Evolutionary conservation across 2,113 vertebrate genomes (phyloP).

Genomic region (Crotalus tigris): DNA sequence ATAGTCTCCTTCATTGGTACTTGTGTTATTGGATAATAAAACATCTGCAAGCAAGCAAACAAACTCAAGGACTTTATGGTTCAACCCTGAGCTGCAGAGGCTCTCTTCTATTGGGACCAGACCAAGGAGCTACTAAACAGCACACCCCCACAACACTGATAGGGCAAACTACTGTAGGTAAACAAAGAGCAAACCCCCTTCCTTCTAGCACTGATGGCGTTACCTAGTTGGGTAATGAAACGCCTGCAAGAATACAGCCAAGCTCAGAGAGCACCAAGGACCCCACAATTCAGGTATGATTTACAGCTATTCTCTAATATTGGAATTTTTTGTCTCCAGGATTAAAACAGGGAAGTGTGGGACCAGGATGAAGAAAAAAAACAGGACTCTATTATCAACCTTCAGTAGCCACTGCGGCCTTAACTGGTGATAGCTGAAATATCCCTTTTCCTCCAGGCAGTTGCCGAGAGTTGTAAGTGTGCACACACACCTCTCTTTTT

Average conservation of each 20-base stretch:
- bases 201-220: not conserved
- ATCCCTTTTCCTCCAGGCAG: not conserved
- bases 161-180: not conserved
- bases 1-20: too few relatives aligned
- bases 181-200: not conserved
- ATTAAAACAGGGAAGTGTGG: not conserved
- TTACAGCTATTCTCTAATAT: not conserved
- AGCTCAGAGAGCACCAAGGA: not conserved
- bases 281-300: not conserved
- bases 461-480: not conserved
- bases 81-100: too few relatives aligned
- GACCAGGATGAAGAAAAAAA: not conserved
- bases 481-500: conserved; percentile 80
- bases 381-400: not conserved
- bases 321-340: not conserved
- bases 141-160: not conserved
- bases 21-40: too few relatives aligned
- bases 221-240: not conserved
- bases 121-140: too few relatives aligned
- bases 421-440: not conserved
- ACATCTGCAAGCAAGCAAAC: too few relatives aligned
- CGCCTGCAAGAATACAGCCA: not conserved
- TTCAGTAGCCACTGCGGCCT: too few relatives aligned
- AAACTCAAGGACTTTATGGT: too few relatives aligned
- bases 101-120: too few relatives aligned